A percentile compares a stretch with the other conserved stretches of the same genome.
phyloP scores from a whole-genome alignment of 2,113 vertebrate genomes.

The Ailuropoda melanoleuca region DNA sequence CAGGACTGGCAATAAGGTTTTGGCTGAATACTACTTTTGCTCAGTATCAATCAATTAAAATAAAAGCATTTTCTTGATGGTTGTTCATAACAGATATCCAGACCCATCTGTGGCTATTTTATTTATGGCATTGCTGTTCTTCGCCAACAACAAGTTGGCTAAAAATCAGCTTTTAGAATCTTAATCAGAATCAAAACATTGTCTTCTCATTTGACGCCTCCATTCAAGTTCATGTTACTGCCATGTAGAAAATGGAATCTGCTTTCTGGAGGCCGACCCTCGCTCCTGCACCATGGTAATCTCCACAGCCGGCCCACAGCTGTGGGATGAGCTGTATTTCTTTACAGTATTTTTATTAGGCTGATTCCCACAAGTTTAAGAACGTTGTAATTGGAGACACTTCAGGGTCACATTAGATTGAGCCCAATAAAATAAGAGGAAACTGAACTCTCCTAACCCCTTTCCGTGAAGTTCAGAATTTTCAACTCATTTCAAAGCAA shows the following conservation, averaged over 20 bases:
- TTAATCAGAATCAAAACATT: conserved; percentile 75
- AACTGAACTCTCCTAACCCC: conserved; percentile 59
- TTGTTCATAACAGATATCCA: conserved; percentile 66
- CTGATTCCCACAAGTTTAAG: conserved; percentile 73
- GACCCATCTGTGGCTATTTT: conserved; percentile 71
- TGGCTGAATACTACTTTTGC: conserved; percentile 56
- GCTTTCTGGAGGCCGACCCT: conserved; percentile 9
- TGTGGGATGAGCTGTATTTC: conserved; percentile 44
- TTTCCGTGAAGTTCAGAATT: conserved; percentile 46
- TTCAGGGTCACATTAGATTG: conserved; percentile 41
- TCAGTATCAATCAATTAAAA: conserved; percentile 72
- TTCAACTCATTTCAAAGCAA: conserved; percentile 60
- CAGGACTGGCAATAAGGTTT: background rate
- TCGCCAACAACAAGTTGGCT: conserved; percentile 34
- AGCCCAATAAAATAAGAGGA: conserved; percentile 71
- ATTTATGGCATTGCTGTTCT: conserved; percentile 73
- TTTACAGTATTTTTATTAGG: conserved; percentile 72
- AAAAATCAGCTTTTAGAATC: conserved; percentile 76
- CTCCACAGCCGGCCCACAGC: conserved; percentile 25
- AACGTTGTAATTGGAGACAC: conserved; percentile 65
- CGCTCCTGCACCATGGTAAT: conserved; percentile 50
- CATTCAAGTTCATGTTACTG: conserved; percentile 56
- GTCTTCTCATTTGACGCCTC: conserved; percentile 64
- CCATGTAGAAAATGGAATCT: conserved; percentile 18
- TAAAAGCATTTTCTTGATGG: conserved; percentile 62